These are phyloP conservation scores for Mesembrinibis cayennensis DNA, from an alignment of 2,113 vertebrate genomes.

Conservation along the genomic window DNA sequence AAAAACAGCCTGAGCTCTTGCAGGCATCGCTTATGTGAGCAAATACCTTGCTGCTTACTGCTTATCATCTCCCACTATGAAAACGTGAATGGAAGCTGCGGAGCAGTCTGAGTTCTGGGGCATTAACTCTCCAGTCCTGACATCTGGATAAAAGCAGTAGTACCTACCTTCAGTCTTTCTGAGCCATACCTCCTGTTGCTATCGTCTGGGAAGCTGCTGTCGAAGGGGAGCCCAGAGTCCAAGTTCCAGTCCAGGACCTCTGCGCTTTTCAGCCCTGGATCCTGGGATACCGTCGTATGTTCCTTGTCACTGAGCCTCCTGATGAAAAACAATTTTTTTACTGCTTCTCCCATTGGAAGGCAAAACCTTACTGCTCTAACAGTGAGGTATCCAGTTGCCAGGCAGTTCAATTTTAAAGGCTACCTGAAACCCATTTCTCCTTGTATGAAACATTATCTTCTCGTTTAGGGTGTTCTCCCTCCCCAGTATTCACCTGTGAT, in stretches of 20 bases:
- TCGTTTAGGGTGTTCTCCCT: neutral
- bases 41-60: neutral
- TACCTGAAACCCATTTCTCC: neutral
- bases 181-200: no score
- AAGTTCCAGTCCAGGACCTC: neutral
- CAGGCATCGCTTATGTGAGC: neutral
- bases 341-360: neutral
- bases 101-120: neutral
- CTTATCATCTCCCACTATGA: no score
- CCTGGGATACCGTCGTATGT: neutral
- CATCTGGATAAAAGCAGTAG: neutral
- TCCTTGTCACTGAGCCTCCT: neutral
- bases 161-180: no score
- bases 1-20: neutral
- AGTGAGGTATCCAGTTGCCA: neutral
- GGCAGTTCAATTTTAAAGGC: neutral
- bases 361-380: neutral
- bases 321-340: neutral
- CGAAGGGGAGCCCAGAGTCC: neutral
- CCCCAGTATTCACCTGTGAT: no score
- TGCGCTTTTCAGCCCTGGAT: neutral
- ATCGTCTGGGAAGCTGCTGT: fast-evolving
- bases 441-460: neutral
- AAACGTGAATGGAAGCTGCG: neutral
- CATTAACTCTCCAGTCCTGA: no score